Conservation (phyloP, 2,797 vertebrate genomes). For the Molossus alvarezi region DNA sequence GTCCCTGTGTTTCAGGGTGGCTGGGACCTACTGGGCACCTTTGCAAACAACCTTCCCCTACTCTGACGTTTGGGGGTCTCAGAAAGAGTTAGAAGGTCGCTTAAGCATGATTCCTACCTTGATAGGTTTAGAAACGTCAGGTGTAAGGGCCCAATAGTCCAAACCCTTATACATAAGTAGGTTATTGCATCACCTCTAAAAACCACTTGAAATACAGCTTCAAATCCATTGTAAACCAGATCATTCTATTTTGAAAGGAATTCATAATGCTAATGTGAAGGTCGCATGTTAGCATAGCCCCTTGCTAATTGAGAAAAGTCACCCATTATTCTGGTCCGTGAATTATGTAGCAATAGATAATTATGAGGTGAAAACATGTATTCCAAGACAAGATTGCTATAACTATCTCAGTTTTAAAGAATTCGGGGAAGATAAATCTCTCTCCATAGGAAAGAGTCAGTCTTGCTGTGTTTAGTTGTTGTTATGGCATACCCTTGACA, state of each 20-base stretch:
- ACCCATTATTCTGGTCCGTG: slow-evolving; percentile 4
- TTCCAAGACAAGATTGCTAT: background rate
- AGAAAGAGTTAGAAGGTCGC: background rate
- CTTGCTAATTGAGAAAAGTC: slow-evolving; percentile 7
- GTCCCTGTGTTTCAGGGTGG: background rate
- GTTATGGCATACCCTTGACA: background rate
- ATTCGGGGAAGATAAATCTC: background rate
- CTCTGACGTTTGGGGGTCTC: background rate
- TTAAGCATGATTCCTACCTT: background rate
- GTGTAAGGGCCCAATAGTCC: background rate
- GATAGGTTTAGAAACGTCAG: background rate
- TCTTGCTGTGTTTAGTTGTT: background rate
- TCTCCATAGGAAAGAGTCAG: background rate
- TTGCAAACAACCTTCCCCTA: background rate
- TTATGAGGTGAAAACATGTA: background rate
- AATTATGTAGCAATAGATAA: slow-evolving; percentile 36
- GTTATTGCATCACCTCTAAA: background rate
- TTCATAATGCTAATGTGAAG: background rate
- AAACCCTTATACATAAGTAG: background rate
- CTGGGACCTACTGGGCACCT: background rate
- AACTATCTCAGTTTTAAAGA: background rate
- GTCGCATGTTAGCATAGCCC: background rate
- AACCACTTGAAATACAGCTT: background rate
- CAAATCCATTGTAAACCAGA: background rate
- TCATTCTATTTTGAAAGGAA: slow-evolving; percentile 56